Evolutionary conservation across 2,888 invertebrate genomes (phyloP), one percentile per base, ranked within the genome.

Genomic region (Cheilosia scutellata): DNA sequence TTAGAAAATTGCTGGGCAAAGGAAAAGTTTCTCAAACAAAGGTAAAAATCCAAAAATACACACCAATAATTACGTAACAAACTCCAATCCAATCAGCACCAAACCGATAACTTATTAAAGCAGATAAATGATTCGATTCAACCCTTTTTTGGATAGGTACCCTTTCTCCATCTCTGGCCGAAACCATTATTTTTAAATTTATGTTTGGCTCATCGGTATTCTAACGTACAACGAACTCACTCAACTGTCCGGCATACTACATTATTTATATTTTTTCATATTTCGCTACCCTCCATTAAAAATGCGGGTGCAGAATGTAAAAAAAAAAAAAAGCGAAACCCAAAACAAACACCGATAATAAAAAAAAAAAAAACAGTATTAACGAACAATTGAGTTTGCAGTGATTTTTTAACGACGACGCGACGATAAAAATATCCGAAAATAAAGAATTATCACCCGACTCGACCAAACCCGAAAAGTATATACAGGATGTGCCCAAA

Each of bases 331-430:
- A 29, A 37, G 44, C 25, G 57, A 78, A 71, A 57, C 6, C 2
- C 27, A 51, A 60, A 60, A 42, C 53, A 11, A 40, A n/a, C 31
- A 31, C 9, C 42, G 42, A 20, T 20, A 42, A 29, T 29, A 40
- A 16, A 9, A 27, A 31, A 47, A 37, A 29, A 16, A 75, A 55
- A 27, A 11, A 4, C 42, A 37, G 44, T 58, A 71, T 77, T 82
- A 77, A 65, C 77, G 77, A 71, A 58, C 82, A 77, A 82, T 82
- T 82, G 82, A 33, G 65, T 82, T 71, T 65, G 65, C 60, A 47
- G 77, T 53, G 77, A 71, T 77, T 77, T 82, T 79, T 79, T 79
- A 66, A 74, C 60, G 58, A 74, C 60, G 58, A 77, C 63, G 37
- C 37, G 37, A 37, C 37, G 37, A 37, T 37, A 53, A 65, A 58